These are phyloP conservation scores for Alauda arvensis DNA, from an alignment of 2,797 vertebrate species.

Conservation along the genomic window DNA sequence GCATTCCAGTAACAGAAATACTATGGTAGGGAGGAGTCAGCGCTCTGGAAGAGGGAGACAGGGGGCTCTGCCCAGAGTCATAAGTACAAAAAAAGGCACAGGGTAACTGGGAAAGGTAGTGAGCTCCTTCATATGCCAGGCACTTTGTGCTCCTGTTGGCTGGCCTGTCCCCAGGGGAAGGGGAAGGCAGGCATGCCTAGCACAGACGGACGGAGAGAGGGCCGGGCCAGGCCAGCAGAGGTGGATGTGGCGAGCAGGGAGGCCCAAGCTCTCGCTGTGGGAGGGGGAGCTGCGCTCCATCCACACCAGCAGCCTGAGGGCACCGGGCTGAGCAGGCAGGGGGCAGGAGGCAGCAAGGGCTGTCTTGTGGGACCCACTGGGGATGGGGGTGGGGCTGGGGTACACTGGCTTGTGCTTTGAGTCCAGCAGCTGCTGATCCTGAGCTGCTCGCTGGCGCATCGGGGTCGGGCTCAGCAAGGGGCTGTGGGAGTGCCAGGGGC, in stretches of 20 bases:
- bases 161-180: neutral
- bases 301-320: neutral
- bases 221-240: neutral
- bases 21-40: conserved; percentile 58
- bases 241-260: neutral
- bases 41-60: conserved; percentile 38
- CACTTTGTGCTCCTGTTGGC: conserved; percentile 78
- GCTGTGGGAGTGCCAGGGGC: neutral
- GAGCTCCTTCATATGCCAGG: conserved; percentile 95
- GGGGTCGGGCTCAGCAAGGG: neutral
- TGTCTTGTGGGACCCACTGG: conserved; percentile 14
- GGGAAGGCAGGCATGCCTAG: conserved; percentile 29
- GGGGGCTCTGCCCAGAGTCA: conserved; percentile 60
- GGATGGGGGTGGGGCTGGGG: neutral
- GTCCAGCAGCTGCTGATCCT: conserved; percentile 29
- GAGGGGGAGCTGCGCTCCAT: neutral
- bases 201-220: conserved; percentile 10
- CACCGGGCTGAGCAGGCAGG: neutral
- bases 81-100: conserved; percentile 73
- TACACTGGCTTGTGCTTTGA: conserved; percentile 55
- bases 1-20: conserved; percentile 67
- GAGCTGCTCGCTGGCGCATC: neutral
- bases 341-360: conserved; percentile 1
- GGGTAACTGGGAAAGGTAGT: conserved; percentile 74
- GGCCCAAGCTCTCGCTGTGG: neutral